These are phyloP conservation scores for Vanacampus margaritifer DNA, from an alignment of 2,113 vertebrate species.

Conservation along the genomic window DNA sequence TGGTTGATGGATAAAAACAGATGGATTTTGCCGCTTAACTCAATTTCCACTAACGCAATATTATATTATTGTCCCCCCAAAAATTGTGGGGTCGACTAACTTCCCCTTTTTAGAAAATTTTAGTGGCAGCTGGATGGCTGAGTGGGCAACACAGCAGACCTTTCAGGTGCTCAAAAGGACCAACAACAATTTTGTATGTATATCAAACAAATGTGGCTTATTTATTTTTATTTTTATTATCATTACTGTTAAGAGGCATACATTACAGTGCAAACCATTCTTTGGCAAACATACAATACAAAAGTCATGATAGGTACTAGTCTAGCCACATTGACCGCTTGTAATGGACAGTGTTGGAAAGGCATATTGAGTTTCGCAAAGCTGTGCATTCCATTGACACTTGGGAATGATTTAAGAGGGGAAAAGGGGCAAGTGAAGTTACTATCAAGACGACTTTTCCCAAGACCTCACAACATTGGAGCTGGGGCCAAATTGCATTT, in stretches of 20 bases:
- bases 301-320: slow-evolving; percentile 61
- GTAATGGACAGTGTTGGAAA: slow-evolving; percentile 54
- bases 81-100: too few relatives aligned
- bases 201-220: slow-evolving; percentile 63
- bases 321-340: slow-evolving; percentile 52
- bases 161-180: slow-evolving; percentile 17
- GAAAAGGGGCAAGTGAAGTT: slow-evolving; percentile 4
- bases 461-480: slow-evolving; percentile 20
- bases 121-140: too few relatives aligned
- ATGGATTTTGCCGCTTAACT: too few relatives aligned
- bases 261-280: slow-evolving; percentile 80
- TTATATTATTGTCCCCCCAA: too few relatives aligned
- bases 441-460: slow-evolving; percentile 9
- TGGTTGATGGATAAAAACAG: too few relatives aligned
- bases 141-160: too few relatives aligned
- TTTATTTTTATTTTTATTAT: slow-evolving; percentile 39
- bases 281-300: slow-evolving; percentile 79
- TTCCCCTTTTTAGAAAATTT: too few relatives aligned
- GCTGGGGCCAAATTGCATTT: slow-evolving; percentile 20
- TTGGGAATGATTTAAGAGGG: slow-evolving; percentile 27
- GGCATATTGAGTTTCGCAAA: slow-evolving; percentile 63
- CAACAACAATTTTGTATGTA: slow-evolving; percentile 10
- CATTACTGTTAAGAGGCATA: slow-evolving; percentile 74
- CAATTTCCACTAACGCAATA: too few relatives aligned
- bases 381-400: slow-evolving; percentile 65